Conservation (phyloP, 1,140 invertebrate genomes). For the Psix sp. region DNA sequence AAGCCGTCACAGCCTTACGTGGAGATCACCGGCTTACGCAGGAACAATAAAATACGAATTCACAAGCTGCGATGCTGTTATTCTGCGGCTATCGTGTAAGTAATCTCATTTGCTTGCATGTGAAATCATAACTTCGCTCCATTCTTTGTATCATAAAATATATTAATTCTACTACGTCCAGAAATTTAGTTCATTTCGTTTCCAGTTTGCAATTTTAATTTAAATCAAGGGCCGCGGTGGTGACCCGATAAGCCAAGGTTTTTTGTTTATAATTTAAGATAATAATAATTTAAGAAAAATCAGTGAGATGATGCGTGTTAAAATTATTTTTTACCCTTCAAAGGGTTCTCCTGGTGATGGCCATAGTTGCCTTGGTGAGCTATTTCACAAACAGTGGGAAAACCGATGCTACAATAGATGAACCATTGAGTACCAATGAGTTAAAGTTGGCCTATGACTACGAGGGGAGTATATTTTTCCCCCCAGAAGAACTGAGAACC, state of each 20-base stretch:
- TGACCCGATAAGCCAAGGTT: too few relatives aligned
- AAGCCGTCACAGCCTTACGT: constrained; percentile 79
- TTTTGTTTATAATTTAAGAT: too few relatives aligned
- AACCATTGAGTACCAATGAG: constrained; percentile 17
- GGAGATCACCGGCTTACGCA: constrained; percentile 80
- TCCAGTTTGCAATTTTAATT: too few relatives aligned
- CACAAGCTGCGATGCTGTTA: constrained; percentile 84
- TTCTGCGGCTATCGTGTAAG: constrained; percentile 82
- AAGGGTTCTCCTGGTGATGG: too few relatives aligned
- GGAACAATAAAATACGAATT: constrained; percentile 79
- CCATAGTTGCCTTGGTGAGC: too few relatives aligned
- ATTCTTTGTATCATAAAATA: too few relatives aligned
- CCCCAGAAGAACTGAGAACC: constrained; percentile 64
- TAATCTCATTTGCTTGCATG: constrained; percentile 2
- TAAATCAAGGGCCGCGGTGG: too few relatives aligned
- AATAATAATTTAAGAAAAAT: too few relatives aligned
- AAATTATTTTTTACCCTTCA: too few relatives aligned
- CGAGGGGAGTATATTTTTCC: constrained; percentile 58
- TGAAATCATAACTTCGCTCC: too few relatives aligned
- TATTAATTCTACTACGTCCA: constrained; percentile 63
- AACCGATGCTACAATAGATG: constrained; percentile 16
- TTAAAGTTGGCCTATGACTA: constrained; percentile 43
- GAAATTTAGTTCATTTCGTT: too few relatives aligned
- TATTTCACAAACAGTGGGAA: neutral
- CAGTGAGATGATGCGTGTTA: too few relatives aligned